Percentiles rank a stretch among this genome's conserved stretches.
Conservation (phyloP, 2,797 vertebrate genomes). For the Malacoctenus gilli region DNA sequence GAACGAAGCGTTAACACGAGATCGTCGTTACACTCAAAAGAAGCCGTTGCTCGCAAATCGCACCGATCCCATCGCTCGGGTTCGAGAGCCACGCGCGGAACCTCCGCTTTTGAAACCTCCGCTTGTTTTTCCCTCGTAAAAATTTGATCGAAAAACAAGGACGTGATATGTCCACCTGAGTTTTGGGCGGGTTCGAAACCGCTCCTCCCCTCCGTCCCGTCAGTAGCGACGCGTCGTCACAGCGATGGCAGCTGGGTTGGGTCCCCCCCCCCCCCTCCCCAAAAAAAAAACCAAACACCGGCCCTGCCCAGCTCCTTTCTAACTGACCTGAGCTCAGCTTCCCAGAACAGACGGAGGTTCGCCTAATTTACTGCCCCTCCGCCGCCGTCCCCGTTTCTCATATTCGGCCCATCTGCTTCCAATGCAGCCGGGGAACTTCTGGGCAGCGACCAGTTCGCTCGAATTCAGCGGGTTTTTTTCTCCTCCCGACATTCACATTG, state of each 20-base stretch:
- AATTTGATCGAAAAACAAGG: slow-evolving; percentile 42
- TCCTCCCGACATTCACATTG: neutral
- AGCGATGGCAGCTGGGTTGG: slow-evolving; percentile 18
- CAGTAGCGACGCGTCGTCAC: slow-evolving; percentile 24
- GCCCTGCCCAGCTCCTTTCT: neutral
- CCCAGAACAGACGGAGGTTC: neutral
- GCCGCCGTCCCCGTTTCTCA: neutral
- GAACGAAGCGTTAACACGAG: slow-evolving; percentile 71
- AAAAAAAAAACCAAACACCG: neutral
- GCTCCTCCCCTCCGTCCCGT: slow-evolving; percentile 23
- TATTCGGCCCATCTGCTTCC: slow-evolving; percentile 16
- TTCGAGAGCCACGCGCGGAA: slow-evolving; percentile 47
- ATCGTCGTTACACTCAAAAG: slow-evolving; percentile 64
- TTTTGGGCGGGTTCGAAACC: slow-evolving; percentile 59
- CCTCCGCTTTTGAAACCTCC: slow-evolving; percentile 34
- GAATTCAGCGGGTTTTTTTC: slow-evolving; percentile 1
- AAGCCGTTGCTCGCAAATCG: slow-evolving; percentile 67
- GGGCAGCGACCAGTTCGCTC: neutral
- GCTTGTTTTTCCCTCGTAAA: slow-evolving; percentile 55
- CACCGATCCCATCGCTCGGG: slow-evolving; percentile 51
- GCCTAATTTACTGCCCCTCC: slow-evolving; percentile 1
- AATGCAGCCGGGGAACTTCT: slow-evolving; percentile 6
- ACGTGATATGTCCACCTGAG: slow-evolving; percentile 75
- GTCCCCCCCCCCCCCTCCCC: slow-evolving; percentile 21
- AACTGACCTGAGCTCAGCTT: neutral